Base-by-base conservation (phyloP, 2,113 vertebrate species). In the Macrotus californicus region DNA sequence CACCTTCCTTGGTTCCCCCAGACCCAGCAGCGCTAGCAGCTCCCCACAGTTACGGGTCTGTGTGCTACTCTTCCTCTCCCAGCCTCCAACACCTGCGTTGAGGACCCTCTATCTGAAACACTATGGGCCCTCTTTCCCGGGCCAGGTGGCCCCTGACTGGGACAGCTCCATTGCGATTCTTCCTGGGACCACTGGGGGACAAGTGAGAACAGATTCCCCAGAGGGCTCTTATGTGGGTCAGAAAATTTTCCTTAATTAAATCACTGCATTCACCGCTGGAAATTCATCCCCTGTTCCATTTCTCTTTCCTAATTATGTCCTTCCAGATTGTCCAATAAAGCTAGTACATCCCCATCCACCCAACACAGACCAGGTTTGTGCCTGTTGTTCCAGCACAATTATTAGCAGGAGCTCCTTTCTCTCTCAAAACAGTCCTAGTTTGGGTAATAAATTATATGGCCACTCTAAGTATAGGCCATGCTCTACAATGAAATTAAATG, bases 401-500 rank as follows among this genome's bases (percentile, higher is more conserved):
- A 75, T 75, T 76, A 80, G 90, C 22, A 80, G 26, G 89, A 13
- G 19, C 34, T 46, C 19, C 12, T 64, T 75, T 69, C 70, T 89
- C 56, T 87, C 59, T 95, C 46, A 81, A 36, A 91, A 66, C 24
- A 72, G 50, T 34, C 75, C 70, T 52, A 50, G 21, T 80, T 43
- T 72, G n/a, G 48, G 29, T 66, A 39, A 87, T 26, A 94, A 77
- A 70, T 84, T 95, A 67, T 48, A 70, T 16, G 26, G 56, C 26
- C 75, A 73, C 34, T 92, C 50, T 92, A 96, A 92, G 94, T 85
- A 92, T 10, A 93, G 56, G 87, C 34, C 36, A 84, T 59, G 10
- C 76, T 92, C 84, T 50, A 80, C 41, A 77, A 13, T 89, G 39
- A 94, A 87, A 97, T 52, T 87, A 90, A 87, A 41, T 46, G 79